Conservation (phyloP, 2,888 invertebrate genomes). For the Polyommatus icarus region DNA sequence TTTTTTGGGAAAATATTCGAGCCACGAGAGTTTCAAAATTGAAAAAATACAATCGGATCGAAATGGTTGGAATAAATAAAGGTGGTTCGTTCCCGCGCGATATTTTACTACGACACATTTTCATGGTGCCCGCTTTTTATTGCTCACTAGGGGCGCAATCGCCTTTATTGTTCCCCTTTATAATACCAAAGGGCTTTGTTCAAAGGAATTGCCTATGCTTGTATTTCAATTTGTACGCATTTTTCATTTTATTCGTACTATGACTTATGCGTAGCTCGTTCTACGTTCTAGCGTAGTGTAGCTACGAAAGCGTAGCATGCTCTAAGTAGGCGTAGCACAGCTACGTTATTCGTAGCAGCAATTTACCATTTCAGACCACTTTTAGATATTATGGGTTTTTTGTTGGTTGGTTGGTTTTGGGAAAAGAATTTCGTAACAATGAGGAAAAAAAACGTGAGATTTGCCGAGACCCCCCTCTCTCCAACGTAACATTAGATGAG, state of each 20-base stretch:
- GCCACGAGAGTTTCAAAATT: background rate
- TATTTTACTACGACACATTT: constrained; percentile 16
- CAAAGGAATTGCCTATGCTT: background rate
- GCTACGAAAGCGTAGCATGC: too few relatives aligned
- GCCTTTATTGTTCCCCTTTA: constrained; percentile 11
- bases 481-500: too few relatives aligned
- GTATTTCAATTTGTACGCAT: background rate
- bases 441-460: too few relatives aligned
- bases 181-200: background rate
- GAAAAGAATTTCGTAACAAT: too few relatives aligned
- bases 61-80: constrained; percentile 1
- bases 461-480: too few relatives aligned
- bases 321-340: background rate
- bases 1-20: background rate
- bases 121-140: constrained; percentile 16
- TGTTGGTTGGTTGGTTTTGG: too few relatives aligned
- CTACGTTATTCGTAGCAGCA: background rate
- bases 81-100: background rate
- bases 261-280: background rate
- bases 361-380: too few relatives aligned
- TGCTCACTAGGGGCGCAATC: constrained; percentile 1
- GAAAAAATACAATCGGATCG: constrained; percentile 20
- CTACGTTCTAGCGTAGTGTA: background rate
- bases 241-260: background rate
- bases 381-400: too few relatives aligned